These are phyloP conservation scores for Aphidoletes aphidimyza DNA, from an alignment of 2,888 invertebrate species.

Conservation along the genomic window DNA sequence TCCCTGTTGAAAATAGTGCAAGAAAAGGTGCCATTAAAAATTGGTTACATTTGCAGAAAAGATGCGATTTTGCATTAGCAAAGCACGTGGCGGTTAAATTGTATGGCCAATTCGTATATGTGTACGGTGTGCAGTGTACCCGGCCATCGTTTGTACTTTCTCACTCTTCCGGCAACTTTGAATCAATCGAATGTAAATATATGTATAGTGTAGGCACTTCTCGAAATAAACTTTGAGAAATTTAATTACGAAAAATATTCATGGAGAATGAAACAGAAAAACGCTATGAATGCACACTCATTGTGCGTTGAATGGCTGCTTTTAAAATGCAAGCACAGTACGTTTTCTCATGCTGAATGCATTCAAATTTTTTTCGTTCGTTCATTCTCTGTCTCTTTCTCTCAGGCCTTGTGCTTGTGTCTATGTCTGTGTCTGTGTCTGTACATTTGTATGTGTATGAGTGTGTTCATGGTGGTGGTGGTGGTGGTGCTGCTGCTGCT, in stretches of 20 bases:
- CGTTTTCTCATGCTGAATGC: no score
- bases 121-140: background rate
- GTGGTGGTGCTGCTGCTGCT: background rate
- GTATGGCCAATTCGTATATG: background rate
- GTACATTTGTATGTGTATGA: background rate
- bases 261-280: constrained; percentile 28
- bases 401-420: background rate
- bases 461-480: no score
- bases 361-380: no score
- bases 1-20: background rate
- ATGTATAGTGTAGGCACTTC: constrained; percentile 50
- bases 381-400: background rate
- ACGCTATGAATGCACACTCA: constrained; percentile 32
- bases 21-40: background rate
- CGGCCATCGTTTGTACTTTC: no score
- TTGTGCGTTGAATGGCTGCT: constrained; percentile 36
- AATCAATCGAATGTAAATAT: constrained; percentile 49
- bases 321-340: constrained; percentile 32
- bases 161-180: background rate
- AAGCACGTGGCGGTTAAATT: background rate
- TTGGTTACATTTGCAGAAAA: background rate
- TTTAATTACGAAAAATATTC: constrained; percentile 54
- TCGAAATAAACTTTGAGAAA: constrained; percentile 46
- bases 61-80: background rate
- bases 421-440: background rate